Conservation (phyloP, 2,113 vertebrate species). For the Antennarius striatus region DNA sequence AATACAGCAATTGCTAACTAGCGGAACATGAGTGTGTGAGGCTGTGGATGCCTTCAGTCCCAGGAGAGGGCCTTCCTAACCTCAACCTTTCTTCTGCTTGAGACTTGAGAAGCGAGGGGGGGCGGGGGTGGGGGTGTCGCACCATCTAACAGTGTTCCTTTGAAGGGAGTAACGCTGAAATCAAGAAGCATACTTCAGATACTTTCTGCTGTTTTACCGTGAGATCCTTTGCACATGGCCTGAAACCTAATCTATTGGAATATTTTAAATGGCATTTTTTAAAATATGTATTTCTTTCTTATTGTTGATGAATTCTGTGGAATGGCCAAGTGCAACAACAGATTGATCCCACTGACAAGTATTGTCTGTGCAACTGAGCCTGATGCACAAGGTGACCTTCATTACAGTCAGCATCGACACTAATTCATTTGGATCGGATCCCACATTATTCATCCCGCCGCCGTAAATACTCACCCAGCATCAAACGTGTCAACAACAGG, state of each 20-base stretch:
- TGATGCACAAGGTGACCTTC: not conserved
- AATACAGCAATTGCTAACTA: slow-evolving; percentile 76
- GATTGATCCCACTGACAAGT: not conserved
- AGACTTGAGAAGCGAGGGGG: slow-evolving; percentile 72
- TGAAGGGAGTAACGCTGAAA: slow-evolving; percentile 76
- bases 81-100: slow-evolving; percentile 58
- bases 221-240: slow-evolving; percentile 37
- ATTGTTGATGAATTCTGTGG: not conserved
- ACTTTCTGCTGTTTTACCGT: slow-evolving; percentile 57
- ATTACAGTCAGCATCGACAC: too few species aligned
- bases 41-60: slow-evolving; percentile 80
- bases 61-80: slow-evolving; percentile 76
- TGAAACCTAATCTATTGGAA: slow-evolving; percentile 9
- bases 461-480: too few species aligned
- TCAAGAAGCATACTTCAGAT: slow-evolving; percentile 74
- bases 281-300: not conserved
- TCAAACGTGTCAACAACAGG: too few species aligned
- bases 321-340: not conserved
- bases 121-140: too few species aligned
- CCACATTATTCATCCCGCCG: too few species aligned
- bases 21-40: slow-evolving; percentile 77
- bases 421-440: too few species aligned
- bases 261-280: not conserved
- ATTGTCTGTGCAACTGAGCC: not conserved
- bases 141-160: slow-evolving; percentile 72